Evolutionary conservation across 2,888 invertebrate genomes (phyloP).

Genomic region (Clivina fossor): DNA sequence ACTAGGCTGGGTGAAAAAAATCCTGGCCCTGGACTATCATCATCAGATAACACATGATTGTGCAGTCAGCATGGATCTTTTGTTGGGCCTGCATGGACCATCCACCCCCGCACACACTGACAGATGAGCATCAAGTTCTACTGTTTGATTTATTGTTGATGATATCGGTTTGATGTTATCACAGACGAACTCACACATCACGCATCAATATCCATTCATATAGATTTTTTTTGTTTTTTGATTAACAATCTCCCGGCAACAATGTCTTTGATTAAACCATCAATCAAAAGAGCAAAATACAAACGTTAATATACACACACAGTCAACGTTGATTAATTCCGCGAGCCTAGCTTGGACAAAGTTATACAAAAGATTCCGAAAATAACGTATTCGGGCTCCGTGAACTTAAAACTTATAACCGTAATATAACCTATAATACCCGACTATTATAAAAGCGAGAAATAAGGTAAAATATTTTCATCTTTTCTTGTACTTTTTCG

Average conservation of each 20-base stretch:
- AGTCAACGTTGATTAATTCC: no score
- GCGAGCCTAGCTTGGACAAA: no score
- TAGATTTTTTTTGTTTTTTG: not conserved
- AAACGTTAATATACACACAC: not conserved
- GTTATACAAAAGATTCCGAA: no score
- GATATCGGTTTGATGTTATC: not conserved
- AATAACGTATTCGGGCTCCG: no score
- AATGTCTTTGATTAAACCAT: not conserved
- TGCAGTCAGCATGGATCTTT: not conserved
- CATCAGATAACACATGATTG: slow-evolving; percentile 8
- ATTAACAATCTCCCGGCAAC: not conserved
- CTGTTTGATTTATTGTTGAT: slow-evolving; percentile 4
- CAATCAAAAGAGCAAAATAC: not conserved
- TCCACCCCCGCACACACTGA: not conserved
- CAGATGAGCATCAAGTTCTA: slow-evolving; percentile 5
- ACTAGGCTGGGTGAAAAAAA: not conserved
- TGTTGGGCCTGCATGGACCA: not conserved
- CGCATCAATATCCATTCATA: slow-evolving; percentile 3
- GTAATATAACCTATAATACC: no score
- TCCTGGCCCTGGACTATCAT: no score
- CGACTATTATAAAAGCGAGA: no score
- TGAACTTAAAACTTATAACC: no score
- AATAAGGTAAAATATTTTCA: no score
- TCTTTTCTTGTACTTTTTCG: no score
- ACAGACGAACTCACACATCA: not conserved